phyloP scores from a whole-genome alignment of 30 jellyfish, hydroid and myxozoan species.

The Rhopilema esculentum region DNA sequence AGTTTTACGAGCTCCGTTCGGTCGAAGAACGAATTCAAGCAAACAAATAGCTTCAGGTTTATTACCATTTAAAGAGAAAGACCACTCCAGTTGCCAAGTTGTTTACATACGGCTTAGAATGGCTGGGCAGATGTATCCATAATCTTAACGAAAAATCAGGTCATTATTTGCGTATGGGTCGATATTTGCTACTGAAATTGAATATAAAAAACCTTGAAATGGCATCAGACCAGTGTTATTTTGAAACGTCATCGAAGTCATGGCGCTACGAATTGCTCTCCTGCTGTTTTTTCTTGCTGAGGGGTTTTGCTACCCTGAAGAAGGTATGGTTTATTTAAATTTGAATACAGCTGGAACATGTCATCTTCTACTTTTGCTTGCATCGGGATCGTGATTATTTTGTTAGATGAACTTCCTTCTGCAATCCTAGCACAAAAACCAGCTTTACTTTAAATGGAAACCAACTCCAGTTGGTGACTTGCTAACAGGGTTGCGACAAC shows the following conservation, averaged over 20 bases:
- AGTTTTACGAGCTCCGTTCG: not conserved
- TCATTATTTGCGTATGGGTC: not conserved
- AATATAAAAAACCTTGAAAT: not conserved
- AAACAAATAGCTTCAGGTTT: not conserved
- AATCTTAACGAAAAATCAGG: not conserved
- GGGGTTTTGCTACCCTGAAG: conserved; percentile 60
- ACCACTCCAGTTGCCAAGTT: not conserved
- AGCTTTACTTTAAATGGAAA: too few relatives aligned
- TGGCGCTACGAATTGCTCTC: conserved; percentile 1
- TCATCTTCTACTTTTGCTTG: not conserved
- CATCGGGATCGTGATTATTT: too few relatives aligned
- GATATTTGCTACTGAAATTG: not conserved
- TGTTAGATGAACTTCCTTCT: too few relatives aligned
- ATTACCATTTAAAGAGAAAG: not conserved
- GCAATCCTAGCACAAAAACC: too few relatives aligned
- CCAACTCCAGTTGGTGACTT: too few relatives aligned
- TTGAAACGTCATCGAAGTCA: conserved; percentile 5
- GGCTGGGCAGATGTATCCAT: not conserved
- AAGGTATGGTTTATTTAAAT: conserved; percentile 33
- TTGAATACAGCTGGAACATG: not conserved
- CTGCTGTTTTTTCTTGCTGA: not conserved
- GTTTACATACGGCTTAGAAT: not conserved
- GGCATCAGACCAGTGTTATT: too few relatives aligned
- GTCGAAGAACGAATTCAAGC: not conserved
- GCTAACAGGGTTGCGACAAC: too few relatives aligned